Evolutionary conservation across 2,888 invertebrate genomes (phyloP).

Genomic region (Dryobota labecula): DNA sequence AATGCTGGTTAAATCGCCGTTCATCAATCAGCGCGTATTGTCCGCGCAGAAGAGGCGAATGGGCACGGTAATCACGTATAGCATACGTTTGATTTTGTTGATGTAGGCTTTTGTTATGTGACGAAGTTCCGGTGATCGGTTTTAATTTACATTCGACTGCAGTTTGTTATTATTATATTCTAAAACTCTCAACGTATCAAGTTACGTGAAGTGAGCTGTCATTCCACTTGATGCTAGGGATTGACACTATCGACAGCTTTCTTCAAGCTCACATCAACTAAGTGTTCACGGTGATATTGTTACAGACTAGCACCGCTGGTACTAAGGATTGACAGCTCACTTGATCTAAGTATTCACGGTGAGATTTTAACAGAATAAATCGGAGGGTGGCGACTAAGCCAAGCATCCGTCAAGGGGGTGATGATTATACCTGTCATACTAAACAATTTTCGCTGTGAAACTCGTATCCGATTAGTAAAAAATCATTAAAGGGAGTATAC

Average conservation of each 20-base stretch:
- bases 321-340: neutral
- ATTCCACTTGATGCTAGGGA: neutral
- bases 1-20: constrained; percentile 67
- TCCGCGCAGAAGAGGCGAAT: constrained; percentile 45
- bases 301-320: too few relatives aligned
- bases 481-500: neutral
- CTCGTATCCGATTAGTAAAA: neutral
- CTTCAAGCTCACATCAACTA: neutral
- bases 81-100: constrained; percentile 54
- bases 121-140: constrained; percentile 17
- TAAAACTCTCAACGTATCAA: neutral
- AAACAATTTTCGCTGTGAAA: neutral
- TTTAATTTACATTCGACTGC: constrained; percentile 28
- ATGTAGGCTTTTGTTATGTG: constrained; percentile 50
- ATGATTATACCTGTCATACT: too few relatives aligned
- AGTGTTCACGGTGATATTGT: neutral
- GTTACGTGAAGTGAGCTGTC: too few relatives aligned
- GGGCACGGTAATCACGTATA: constrained; percentile 53
- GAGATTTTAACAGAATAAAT: neutral
- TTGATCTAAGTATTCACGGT: neutral
- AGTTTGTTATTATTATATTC: neutral
- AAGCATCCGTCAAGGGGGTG: neutral
- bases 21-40: constrained; percentile 72
- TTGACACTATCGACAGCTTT: neutral
- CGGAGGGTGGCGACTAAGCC: too few relatives aligned